A percentile compares a stretch with the other conserved stretches of the same genome.
phyloP scores from a whole-genome alignment of 2,888 invertebrate genomes.

The Acheta domesticus region DNA sequence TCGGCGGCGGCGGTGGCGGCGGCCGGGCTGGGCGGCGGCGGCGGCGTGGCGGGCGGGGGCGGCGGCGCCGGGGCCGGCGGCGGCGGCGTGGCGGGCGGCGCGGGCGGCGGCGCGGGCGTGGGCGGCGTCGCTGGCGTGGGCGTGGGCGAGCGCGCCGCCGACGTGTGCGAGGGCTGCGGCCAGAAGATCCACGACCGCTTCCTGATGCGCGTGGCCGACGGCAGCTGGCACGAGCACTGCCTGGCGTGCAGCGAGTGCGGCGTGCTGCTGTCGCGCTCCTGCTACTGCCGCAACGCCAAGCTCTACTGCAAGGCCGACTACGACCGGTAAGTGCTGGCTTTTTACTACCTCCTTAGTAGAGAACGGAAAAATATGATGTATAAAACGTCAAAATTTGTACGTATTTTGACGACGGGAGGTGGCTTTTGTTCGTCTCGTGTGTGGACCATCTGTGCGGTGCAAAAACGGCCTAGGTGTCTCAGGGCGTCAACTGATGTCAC shows the following conservation, averaged over 20 bases:
- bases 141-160: slow-evolving; percentile 43
- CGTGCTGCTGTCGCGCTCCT: slow-evolving; percentile 83
- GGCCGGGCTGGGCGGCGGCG: slow-evolving; percentile 28
- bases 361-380: too few relatives aligned
- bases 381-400: too few relatives aligned
- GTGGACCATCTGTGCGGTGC: too few relatives aligned
- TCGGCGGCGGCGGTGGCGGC: slow-evolving; percentile 26
- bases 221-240: slow-evolving; percentile 96
- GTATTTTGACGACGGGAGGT: too few relatives aligned
- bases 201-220: slow-evolving; percentile 89
- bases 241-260: slow-evolving; percentile 93
- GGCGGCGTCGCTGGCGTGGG: slow-evolving; percentile 31
- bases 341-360: too few relatives aligned
- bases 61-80: slow-evolving; percentile 29
- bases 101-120: slow-evolving; percentile 30
- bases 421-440: too few relatives aligned
- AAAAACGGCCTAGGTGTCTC: too few relatives aligned
- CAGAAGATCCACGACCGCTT: slow-evolving; percentile 93
- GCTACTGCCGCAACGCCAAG: slow-evolving; percentile 90
- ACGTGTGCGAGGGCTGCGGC: slow-evolving; percentile 92
- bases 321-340: slow-evolving; percentile 77
- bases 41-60: slow-evolving; percentile 29
- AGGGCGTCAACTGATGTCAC: too few relatives aligned
- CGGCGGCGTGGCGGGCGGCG: slow-evolving; percentile 1
- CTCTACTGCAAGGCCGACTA: slow-evolving; percentile 97